Evolutionary conservation across 2,113 vertebrate species (phyloP), one percentile per base, ranked within the genome.

Genomic region (Alethe diademata): DNA sequence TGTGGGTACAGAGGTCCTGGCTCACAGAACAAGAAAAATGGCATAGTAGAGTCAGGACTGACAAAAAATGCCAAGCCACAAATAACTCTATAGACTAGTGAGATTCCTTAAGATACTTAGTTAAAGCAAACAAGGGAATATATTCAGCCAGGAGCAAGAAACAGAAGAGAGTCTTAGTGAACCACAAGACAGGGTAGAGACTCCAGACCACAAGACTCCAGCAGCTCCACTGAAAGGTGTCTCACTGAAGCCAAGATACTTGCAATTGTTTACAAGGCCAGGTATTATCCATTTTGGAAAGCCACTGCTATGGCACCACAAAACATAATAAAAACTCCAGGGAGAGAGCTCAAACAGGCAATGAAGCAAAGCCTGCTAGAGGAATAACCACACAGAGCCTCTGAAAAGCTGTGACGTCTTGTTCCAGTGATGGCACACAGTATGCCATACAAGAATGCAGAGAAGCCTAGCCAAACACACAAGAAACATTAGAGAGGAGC

Each of bases 41-140:
- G 29, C 29, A 20, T 1, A 1, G 14, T 2, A 25, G 50, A 57
- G 25, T 71, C 73, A 89, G 25, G 40, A 64, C 43, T 43, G 38
- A 51, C 35, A 71, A 83, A 51, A 94, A 95, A 75, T 16, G 86
- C 90, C 95, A 96, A 97, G 71, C 93, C 95, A 92, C 95, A 93
- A 94, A 94, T 88, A 83, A 92, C 57, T 33, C 1, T 60, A 93
- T 56, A 73, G 69, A 83, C 67, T 42, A 93, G 48, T 72, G 47
- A 88, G 85, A 58, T 84, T 88, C 76, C 40, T 93, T 72, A 70
- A 81, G 83, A 86, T 75, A 69, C 76, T 93, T 75, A 88, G 78
- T 92, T 95, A 81, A 84, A 93, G 65, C 70, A 89, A 94, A 88
- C 45, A 73, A 60, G 69, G 47, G 71, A 92, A 78, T 38, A 14